Evolutionary conservation across 1,140 invertebrate genomes (phyloP).

Genomic region (Ctenoplectra terminalis): DNA sequence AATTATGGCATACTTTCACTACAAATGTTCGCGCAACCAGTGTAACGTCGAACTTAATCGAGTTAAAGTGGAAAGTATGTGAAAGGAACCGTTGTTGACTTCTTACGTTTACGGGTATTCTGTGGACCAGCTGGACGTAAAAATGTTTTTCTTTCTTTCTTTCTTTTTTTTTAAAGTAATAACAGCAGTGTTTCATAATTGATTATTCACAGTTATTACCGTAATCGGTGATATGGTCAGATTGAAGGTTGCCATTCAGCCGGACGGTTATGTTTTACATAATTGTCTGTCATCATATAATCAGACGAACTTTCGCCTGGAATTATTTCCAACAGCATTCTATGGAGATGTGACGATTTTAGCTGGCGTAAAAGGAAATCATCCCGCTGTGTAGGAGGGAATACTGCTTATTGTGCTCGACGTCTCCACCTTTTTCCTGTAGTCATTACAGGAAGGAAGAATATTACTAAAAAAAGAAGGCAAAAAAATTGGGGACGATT

Average conservation of each 20-base stretch:
- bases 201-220: too few species aligned
- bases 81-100: background rate
- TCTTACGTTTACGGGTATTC: background rate
- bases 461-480: background rate
- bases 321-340: conserved; percentile 51
- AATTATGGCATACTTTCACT: conserved; percentile 8
- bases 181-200: conserved; percentile 5
- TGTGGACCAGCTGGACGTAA: background rate
- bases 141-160: too few species aligned
- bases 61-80: background rate
- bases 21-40: background rate
- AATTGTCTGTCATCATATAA: conserved; percentile 57
- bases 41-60: conserved; percentile 17
- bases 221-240: too few species aligned
- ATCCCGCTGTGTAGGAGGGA: conserved; percentile 19
- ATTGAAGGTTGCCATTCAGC: conserved; percentile 44
- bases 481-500: background rate
- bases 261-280: conserved; percentile 34
- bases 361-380: conserved; percentile 38
- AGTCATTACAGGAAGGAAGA: conserved; percentile 36
- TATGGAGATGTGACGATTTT: conserved; percentile 48
- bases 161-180: conserved; percentile 24
- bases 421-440: conserved; percentile 33
- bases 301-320: conserved; percentile 58
- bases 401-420: conserved; percentile 33